phyloP scores from a whole-genome alignment of 2,113 vertebrate species.

The Eretmochelys imbricata region DNA sequence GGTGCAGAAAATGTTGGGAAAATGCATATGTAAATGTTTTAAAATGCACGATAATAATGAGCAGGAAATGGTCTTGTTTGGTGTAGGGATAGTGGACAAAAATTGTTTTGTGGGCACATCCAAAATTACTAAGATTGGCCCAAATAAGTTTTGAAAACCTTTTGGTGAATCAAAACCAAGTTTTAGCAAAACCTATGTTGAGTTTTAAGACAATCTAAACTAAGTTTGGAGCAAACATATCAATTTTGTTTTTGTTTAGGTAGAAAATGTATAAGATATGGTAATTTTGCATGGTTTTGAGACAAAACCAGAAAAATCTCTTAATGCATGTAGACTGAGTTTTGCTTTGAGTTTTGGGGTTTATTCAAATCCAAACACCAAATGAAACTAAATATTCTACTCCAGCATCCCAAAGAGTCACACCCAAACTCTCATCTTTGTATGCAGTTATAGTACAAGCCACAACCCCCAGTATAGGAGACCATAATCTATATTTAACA shows the following conservation, averaged over 20 bases:
- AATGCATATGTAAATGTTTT: neutral
- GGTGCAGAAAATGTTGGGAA: neutral
- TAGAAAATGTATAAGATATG: neutral
- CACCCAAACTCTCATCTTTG: neutral
- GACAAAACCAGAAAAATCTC: neutral
- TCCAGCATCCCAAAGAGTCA: neutral
- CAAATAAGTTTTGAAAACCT: neutral
- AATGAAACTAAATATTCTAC: rapidly evolving
- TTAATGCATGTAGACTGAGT: neutral
- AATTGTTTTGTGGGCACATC: rapidly evolving
- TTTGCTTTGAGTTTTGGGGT: neutral
- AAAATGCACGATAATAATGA: neutral
- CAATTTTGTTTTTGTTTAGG: neutral
- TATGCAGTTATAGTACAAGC: neutral
- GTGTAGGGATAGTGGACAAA: neutral
- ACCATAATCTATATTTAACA: neutral
- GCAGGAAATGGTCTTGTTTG: neutral
- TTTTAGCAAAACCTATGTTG: neutral
- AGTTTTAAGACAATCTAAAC: neutral
- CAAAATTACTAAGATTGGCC: rapidly evolving
- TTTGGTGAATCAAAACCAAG: neutral
- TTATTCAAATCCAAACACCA: neutral
- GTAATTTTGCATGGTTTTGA: neutral
- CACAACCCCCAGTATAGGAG: neutral
- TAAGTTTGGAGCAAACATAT: neutral